Base-by-base conservation (phyloP, 2,888 invertebrate genomes). In the Mythimna vitellina region DNA sequence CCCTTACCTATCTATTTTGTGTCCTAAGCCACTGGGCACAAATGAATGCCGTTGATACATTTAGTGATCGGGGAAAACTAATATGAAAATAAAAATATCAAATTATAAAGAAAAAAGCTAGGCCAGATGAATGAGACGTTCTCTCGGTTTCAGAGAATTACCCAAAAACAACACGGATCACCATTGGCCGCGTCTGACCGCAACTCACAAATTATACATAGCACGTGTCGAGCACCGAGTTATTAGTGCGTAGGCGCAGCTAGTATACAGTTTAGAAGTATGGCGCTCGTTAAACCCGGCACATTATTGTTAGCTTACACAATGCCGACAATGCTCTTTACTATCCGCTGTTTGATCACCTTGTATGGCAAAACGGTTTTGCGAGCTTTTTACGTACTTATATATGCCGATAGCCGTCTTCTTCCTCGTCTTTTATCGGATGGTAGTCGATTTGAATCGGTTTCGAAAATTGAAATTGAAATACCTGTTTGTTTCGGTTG, bases 301-400 rank as follows among this genome's bases (percentile, higher is more conserved):
- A 81, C 71, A 72, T 82, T 81, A 82, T 81, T 70, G 80, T 53
- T 70, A 42, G 46, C 63, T 65, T 62, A 63, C 65, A 83, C 72
- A 80, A 70, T 68, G 80, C 69, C 65, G 66, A 56, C 70, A 17
- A 38, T 10, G 42, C 65, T 46, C 51, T 70, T 73, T 74, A 69
- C 61, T 69, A 32, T 46, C 71, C 49, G 29, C 20, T 57, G 46
- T 60, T 51, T 54, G 35, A 63, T 74, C 70, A 62, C 74, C 74
- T 68, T 65, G 54, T 82, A 82, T 3, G 54, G 78, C 57, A 25
- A 70, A 78, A 63, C 60, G 60, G 60, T 57, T 81, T 38, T 58
- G 32, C 46, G 29, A 62, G 32, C 38, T 62, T 62, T 58, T 67
- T 70, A 67, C 14, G 20, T 57, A 29, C 29, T 29, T 29, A 29